These are phyloP conservation scores for Vulpes vulpes DNA, from an alignment of 2,113 vertebrate species.

Conservation along the genomic window DNA sequence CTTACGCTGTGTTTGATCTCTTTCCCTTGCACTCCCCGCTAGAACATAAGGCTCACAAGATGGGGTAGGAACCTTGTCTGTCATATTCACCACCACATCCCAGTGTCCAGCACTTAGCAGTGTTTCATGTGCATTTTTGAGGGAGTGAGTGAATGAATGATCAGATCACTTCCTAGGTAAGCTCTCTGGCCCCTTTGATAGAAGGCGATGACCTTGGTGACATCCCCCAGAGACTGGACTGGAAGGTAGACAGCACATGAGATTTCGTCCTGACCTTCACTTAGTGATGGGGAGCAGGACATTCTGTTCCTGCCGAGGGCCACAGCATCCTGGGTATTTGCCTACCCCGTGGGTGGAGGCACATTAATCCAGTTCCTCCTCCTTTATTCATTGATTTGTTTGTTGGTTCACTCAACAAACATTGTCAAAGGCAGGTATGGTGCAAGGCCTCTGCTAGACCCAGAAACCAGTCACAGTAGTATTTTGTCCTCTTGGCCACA, in stretches of 20 bases:
- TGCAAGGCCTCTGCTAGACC: not conserved
- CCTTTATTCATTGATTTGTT: not conserved
- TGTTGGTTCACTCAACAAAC: constrained; percentile 4
- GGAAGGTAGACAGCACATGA: not conserved
- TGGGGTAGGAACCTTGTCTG: not conserved
- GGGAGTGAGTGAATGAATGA: not conserved
- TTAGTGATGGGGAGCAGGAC: not conserved
- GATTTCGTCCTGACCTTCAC: not conserved
- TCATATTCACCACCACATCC: not conserved
- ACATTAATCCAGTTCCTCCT: not conserved
- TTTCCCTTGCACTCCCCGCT: not conserved
- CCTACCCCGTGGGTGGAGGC: constrained; percentile 3
- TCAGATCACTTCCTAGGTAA: not conserved
- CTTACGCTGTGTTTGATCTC: not conserved
- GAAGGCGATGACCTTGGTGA: not conserved
- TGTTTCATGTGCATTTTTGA: not conserved
- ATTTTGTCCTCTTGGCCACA: not conserved
- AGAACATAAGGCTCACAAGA: not conserved
- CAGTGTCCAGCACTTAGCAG: not conserved
- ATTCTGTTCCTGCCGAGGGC: not conserved
- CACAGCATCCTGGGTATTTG: not conserved
- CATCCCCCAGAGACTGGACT: not conserved
- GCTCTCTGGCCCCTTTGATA: not conserved
- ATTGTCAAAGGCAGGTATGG: not conserved
- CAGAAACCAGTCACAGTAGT: not conserved